phyloP scores from a whole-genome alignment of 1,140 invertebrate species.

The Drosophila ambigua region DNA sequence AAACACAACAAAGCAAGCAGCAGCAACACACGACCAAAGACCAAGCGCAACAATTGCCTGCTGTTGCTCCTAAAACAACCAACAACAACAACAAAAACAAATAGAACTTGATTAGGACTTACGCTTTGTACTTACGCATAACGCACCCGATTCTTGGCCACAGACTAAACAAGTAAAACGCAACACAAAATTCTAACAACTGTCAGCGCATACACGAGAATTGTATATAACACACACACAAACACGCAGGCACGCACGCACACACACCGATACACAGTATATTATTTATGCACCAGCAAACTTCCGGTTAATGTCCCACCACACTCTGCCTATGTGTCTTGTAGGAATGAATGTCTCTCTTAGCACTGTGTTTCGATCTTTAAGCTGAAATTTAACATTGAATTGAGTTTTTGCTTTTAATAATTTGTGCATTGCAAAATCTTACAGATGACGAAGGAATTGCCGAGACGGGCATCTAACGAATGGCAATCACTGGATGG shows the following conservation, averaged over 20 bases:
- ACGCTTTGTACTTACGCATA: no score
- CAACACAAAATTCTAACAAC: no score
- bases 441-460: slow-evolving; percentile 95
- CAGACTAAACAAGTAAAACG: no score
- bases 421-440: background rate
- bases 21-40: slow-evolving; percentile 3
- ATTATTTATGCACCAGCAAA: background rate
- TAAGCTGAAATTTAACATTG: no score
- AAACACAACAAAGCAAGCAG: slow-evolving; percentile 1
- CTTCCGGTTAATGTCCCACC: no score
- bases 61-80: slow-evolving; percentile 19
- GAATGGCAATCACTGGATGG: slow-evolving; percentile 1
- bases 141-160: no score
- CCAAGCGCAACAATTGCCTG: slow-evolving; percentile 20
- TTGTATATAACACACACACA: slow-evolving; percentile 2
- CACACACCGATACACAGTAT: background rate
- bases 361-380: no score
- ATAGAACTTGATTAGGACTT: background rate
- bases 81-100: slow-evolving; percentile 15
- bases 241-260: background rate
- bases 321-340: no score
- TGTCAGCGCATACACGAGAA: no score
- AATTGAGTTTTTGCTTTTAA: no score
- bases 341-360: background rate
- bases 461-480: slow-evolving; percentile 95